Base-by-base conservation (phyloP, 1,140 invertebrate species). In the Bradysia coprophila region DNA sequence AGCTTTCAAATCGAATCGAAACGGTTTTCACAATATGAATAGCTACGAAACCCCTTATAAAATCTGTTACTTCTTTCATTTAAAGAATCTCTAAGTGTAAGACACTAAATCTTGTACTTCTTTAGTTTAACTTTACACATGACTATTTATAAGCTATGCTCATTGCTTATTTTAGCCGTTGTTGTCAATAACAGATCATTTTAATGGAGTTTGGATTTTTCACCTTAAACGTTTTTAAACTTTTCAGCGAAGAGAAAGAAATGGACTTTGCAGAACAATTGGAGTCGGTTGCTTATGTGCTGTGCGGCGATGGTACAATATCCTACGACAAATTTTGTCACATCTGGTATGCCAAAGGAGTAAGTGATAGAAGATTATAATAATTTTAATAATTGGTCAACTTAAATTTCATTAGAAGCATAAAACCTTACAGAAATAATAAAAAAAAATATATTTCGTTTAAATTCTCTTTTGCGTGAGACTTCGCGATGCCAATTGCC, bases 211-310 rank as follows among this genome's bases (percentile, higher is more conserved):
- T 9, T 9, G 18, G 18, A 9, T n/a, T n/a, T n/a, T n/a, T n/a
- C n/a, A n/a, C n/a, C n/a, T n/a, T 5, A 36, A 11, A n/a, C 33
- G 15, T 11, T 36, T 9, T 16, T 36, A 36, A 36, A n/a, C n/a
- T 11, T 54, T 58, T 18, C 61, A 89, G 84, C 39, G 79, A 81
- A 51, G 82, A 85, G 47, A 82, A 76, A 50, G 80, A 86, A 57
- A 72, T 76, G 46, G 81, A 87, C 53, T 78, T 88, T 48, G 75
- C 82, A 16, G 78, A 84, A 55, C 80, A 88, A 53, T 63, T 88
- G 40, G 84, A 88, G 57, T 85, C 79, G 43, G 81, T 87, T 2
- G 77, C 81, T 2, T 88, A 85, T 54, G 81, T 81, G 34, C 59
- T 87, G 16, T 85, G 81, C 49, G 81, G 78, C 1, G 77, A 86